Base-by-base conservation (phyloP, 2,888 invertebrate species). In the Torymus auratus region DNA sequence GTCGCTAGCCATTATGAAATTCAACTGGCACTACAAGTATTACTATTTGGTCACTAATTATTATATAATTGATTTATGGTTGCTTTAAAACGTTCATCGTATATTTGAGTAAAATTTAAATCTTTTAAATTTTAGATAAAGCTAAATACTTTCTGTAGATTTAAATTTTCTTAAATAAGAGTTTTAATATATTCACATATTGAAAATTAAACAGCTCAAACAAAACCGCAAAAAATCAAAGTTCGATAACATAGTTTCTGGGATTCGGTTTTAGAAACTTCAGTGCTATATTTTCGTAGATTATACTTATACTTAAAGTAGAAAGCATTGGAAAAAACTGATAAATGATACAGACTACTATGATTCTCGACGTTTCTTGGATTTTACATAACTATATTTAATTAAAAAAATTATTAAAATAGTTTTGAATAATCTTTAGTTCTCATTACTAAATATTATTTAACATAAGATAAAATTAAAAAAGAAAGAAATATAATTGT, bases 391-490 rank as follows among this genome's bases (percentile, higher is more conserved):
- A 20, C 23, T 14, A 20, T 14, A 53, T 50, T 67, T 67, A 60
- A 50, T 74, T 50, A 60, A 70, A 65, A 17, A 71, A 71, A 67
- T 67, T 50, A 80, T 20, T 67, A 64, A 79, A 69, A 23, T 62
- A 68, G 28, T 56, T 73, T 20, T 53, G n/a, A 50, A 56, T 61
- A 72, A 67, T 15, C 50, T 78, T 50, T 17, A 62, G 61, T 64
- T 77, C 50, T 50, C 11, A 55, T 70, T 60, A 20, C 67, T 75
- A n/a, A 64, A 52, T 17, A 41, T 41, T 41, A 41, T 73, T 74
- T 53, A 61, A 67, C 55, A 14, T 71, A 76, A 72, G 15, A 72
- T 77, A 77, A 77, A 81, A 81, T 77, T 77, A 73, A 77, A 81
- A 81, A 81, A 68, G 72, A 69, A 81, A 20, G 58, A 52, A 15